These are phyloP conservation scores for Musca domestica DNA, from an alignment of 1,140 invertebrate species.

Conservation along the genomic window DNA sequence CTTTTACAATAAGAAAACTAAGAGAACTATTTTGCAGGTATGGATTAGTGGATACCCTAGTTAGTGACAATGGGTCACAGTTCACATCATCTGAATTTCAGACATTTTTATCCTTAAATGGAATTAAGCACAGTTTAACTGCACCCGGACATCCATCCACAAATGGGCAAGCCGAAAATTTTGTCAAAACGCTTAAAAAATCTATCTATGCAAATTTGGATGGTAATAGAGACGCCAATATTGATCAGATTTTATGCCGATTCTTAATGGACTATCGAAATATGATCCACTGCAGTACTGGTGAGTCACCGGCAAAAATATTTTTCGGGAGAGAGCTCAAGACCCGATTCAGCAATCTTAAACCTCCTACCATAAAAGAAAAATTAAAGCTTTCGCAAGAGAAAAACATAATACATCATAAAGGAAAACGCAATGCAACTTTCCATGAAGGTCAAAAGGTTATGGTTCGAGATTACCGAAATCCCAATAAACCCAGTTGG, in stretches of 20 bases:
- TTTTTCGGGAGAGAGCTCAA: constrained; percentile 5
- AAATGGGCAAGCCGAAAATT: too few relatives aligned
- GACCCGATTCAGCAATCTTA: not conserved
- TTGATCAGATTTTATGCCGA: constrained; percentile 4
- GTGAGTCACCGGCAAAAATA: constrained; percentile 4
- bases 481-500: constrained; percentile 11
- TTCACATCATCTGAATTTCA: constrained; percentile 3
- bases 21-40: constrained; percentile 10
- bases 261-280: too few relatives aligned
- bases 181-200: constrained; percentile 17
- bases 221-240: constrained; percentile 1
- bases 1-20: constrained; percentile 3
- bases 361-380: constrained; percentile 14
- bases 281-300: constrained; percentile 1
- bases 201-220: too few relatives aligned
- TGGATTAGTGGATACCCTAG: constrained; percentile 12
- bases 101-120: too few relatives aligned
- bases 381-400: not conserved
- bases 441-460: constrained; percentile 6
- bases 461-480: constrained; percentile 9
- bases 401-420: not conserved
- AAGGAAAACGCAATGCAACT: not conserved
- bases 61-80: constrained; percentile 16
- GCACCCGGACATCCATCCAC: not conserved
- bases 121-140: constrained; percentile 11